Base-by-base conservation (phyloP, 1,140 invertebrate genomes). In the Grapholita molesta region DNA sequence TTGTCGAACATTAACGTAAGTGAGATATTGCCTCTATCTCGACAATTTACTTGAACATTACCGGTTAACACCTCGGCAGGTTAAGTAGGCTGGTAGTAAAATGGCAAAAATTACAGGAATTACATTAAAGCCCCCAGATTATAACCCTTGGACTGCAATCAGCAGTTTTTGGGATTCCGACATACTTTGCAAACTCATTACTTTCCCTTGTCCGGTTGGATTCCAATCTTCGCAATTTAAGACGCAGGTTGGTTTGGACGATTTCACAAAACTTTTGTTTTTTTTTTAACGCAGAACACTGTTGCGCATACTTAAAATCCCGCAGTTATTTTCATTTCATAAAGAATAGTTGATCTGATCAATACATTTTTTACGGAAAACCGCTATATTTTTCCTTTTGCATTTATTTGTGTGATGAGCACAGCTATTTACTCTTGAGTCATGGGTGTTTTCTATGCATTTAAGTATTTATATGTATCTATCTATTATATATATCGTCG, bases 131-230 rank as follows among this genome's bases (percentile, higher is more conserved):
- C 55, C 55, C 24, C 53, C n/a, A 61, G 24, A 61, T 61, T 61
- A 61, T 61, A 61, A 28, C 55, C 55, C 55, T 32, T 61, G 28
- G 25, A 6, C 28, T 32, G 28, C 24, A 61, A 61, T 61, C 55
- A 8, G 24, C 23, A 23, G 24, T 55, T 61, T 61, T 12, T 48
- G 24, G 55, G 25, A 61, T 61, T 61, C 55, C 55, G 24, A 9
- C 24, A 28, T 12, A 61, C 24, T 61, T 61, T 5, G 55, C 25
- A 28, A 61, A 61, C 55, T 61, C 55, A 61, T 61, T 61, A 61
- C 55, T 61, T 61, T 61, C 55, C 24, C 55, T 30, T 61, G 25
- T 28, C 55, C 24, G 55, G 55, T 61, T 61, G 55, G 55, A 61
- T 61, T 61, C 24, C 24, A 9, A 48, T 48, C 42, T 48, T 48